Evolutionary conservation across 2,888 invertebrate genomes (phyloP), one percentile per base, ranked within the genome.

Genomic region (Drosophila quasianomalipes): DNA sequence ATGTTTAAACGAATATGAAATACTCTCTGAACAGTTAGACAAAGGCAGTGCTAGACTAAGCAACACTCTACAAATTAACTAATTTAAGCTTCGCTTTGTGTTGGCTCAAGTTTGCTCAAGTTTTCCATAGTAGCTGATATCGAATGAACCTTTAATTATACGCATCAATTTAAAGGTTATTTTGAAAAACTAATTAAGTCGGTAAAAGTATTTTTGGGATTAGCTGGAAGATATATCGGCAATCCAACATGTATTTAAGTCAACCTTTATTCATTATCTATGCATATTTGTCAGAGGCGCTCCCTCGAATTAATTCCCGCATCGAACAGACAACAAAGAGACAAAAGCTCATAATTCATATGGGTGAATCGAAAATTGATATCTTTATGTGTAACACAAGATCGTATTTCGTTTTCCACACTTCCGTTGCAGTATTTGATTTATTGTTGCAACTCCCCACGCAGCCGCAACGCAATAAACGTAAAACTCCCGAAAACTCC

Each of bases 401-500:
- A 61, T 79, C 65, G 49, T 58, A 49, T 77, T 70, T 65, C 65
- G 33, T 65, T 60, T 73, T 55, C 66, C 31, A 58, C 66, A 74
- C 74, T 78, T 79, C 82, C 82, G 80, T 73, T 72, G 76, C 65
- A 49, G 60, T 65, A 26, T 69, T 64, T 83, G 83, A 81, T 80
- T 81, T 81, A 81, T 75, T 37, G 47, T 9, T 39, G 44, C 35
- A 54, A 26, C 55, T 12, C 76, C 65, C 80, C 77, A 78, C 77
- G 77, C 77, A 76, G 51, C 70, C 39, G 22, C 37, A 41, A 30
- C 19, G 19, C 33, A 26, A 10, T 69, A 65, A 74, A 66, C 62
- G 62, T 51, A 39, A 79, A 65, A 59, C 54, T 55, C 35, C 33
- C 54, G 12, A 35, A 37, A 54, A n/a, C 62, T 33, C 30, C 31